Conservation (phyloP, 1,140 invertebrate genomes). For the Diorhabda elongata region DNA sequence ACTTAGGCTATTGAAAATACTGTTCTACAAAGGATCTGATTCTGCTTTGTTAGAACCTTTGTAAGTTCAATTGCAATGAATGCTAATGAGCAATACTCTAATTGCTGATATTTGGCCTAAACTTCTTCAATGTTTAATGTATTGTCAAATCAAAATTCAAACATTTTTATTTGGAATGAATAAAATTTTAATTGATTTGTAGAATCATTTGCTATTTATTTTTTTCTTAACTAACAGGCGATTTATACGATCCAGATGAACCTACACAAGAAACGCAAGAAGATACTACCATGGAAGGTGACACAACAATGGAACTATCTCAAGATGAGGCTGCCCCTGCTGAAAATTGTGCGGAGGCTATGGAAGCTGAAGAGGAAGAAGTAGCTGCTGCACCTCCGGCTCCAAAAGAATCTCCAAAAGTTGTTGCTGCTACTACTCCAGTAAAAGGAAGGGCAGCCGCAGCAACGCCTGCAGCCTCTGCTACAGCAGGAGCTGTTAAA, state of each 20-base stretch:
- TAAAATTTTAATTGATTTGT: too few relatives aligned
- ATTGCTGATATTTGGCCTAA: too few relatives aligned
- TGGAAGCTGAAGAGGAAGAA: conserved; percentile 22
- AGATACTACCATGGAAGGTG: conserved; percentile 26
- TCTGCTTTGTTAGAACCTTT: too few relatives aligned
- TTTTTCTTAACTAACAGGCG: conserved; percentile 16
- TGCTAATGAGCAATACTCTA: too few relatives aligned
- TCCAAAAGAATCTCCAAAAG: conserved; percentile 1
- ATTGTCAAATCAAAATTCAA: too few relatives aligned
- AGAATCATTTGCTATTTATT: too few relatives aligned
- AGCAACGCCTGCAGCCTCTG: background rate
- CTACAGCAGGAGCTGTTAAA: conserved; percentile 7
- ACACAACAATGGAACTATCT: conserved; percentile 19
- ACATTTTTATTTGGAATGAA: too few relatives aligned
- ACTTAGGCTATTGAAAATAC: too few relatives aligned
- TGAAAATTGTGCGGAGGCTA: conserved; percentile 13
- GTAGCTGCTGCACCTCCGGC: background rate
- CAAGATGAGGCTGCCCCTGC: conserved; percentile 23
- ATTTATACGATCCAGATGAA: conserved; percentile 44
- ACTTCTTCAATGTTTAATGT: too few relatives aligned
- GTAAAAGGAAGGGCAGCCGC: background rate
- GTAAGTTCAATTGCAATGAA: too few relatives aligned
- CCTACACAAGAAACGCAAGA: conserved; percentile 17
- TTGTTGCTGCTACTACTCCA: background rate
- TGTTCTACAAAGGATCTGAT: too few relatives aligned